Percentiles rank a stretch among this genome's conserved stretches.
Conservation (phyloP, 2,888 invertebrate species). For the Tineola bisselliella region DNA sequence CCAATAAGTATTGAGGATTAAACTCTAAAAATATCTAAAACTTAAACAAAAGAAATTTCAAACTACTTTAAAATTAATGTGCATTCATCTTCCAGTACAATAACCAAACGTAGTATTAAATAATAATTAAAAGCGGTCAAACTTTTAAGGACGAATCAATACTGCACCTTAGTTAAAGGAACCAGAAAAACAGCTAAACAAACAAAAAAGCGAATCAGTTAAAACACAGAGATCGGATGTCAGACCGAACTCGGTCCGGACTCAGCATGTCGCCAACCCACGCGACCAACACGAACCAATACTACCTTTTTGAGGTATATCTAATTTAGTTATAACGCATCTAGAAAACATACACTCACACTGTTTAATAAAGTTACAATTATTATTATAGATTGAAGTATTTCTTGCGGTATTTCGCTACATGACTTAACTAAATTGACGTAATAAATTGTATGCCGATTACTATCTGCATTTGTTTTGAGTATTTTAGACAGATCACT, state of each 20-base stretch:
- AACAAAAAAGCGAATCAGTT: constrained; percentile 10
- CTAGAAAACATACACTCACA: not conserved
- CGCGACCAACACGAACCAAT: constrained; percentile 5
- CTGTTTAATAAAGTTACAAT: not conserved
- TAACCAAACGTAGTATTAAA: not conserved
- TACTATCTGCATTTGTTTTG: too few relatives aligned
- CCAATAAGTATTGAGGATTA: too few relatives aligned
- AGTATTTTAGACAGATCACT: too few relatives aligned
- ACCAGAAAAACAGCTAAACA: constrained; percentile 15
- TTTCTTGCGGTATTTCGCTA: too few relatives aligned
- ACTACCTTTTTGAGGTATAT: not conserved
- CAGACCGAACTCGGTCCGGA: constrained; percentile 8
- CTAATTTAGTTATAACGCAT: not conserved
- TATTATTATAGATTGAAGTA: too few relatives aligned
- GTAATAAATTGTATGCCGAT: too few relatives aligned
- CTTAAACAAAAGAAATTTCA: too few relatives aligned
- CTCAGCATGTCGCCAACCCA: constrained; percentile 19
- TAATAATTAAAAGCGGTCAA: not conserved
- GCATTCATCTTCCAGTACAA: too few relatives aligned
- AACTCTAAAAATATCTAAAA: too few relatives aligned
- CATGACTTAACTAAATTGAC: too few relatives aligned
- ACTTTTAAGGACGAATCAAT: not conserved
- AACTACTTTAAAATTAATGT: too few relatives aligned
- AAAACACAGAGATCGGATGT: constrained; percentile 16
- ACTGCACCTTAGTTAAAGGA: constrained; percentile 1